Evolutionary conservation across 2,888 invertebrate genomes (phyloP), one percentile per base, ranked within the genome.

Genomic region (Dicranocentrus wangi): DNA sequence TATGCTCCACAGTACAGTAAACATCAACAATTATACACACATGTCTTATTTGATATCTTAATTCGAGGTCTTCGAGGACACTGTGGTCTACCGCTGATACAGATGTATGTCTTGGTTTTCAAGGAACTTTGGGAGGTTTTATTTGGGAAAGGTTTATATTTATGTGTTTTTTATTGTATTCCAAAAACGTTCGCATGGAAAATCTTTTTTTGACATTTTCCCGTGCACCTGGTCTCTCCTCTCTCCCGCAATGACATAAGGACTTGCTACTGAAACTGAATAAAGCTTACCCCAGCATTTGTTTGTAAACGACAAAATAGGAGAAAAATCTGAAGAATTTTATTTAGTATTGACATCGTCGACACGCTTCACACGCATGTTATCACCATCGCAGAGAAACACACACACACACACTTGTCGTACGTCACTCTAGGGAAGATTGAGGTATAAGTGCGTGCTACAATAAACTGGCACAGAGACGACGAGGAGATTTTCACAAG

Each of bases 311-410:
- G 5, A 8, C 5, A 39, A 39, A 8, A 39, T 39, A 39, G 13
- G 39, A 8, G n/a, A n/a, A n/a, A n/a, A n/a, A n/a, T n/a, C n/a
- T n/a, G n/a, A n/a, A n/a, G n/a, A n/a, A n/a, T n/a, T n/a, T n/a
- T 55, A 69, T 32, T 69, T 69, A 55, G 23, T 55, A 39, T 39
- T 69, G 55, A 69, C 69, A 55, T n/a, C 17, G 55, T 55, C 55
- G 51, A 55, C 69, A 55, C 39, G 55, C 39, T 69, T 69, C 42
- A 69, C 42, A 53, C 53, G 53, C 10, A 17, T 47, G 7, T 51
- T 17, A 47, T 27, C 13, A 8, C 21, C 23, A 42, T 17, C 51
- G 51, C 61, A 61, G 63, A 63, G 32, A 58, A 27, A 32, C 28
- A 39, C 19, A 39, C 28, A 61, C 15, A 39, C 3, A 23, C 23